Conservation (phyloP, 2,797 vertebrate genomes). For the Vireo griseus region DNA sequence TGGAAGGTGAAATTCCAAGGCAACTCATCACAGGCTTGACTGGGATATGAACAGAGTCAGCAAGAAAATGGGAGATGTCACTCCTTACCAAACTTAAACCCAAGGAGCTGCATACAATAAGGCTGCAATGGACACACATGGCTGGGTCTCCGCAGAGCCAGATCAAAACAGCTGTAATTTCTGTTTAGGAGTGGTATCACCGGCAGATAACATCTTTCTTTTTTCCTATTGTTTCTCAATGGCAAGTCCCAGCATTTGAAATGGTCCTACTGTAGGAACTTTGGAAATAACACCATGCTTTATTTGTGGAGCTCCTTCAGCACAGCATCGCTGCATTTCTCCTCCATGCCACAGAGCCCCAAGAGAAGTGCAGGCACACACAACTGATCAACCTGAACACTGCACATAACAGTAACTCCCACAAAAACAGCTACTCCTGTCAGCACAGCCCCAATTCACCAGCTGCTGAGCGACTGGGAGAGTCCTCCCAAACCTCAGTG, state of each 20-base stretch:
- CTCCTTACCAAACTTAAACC: background rate
- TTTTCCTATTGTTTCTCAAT: background rate
- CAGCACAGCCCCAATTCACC: background rate
- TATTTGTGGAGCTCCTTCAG: background rate
- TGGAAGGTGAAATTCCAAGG: background rate
- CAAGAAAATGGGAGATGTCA: background rate
- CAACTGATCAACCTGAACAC: background rate
- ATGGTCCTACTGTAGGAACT: background rate
- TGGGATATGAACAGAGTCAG: background rate
- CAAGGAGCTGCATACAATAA: background rate
- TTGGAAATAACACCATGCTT: background rate
- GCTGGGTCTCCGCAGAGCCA: background rate
- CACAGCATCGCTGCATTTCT: background rate
- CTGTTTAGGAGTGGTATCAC: background rate
- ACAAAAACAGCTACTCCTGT: background rate
- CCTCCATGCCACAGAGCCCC: accelerated
- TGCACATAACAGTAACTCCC: background rate
- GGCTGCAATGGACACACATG: background rate
- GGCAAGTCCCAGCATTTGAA: background rate
- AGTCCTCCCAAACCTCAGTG: background rate
- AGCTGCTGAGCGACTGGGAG: background rate
- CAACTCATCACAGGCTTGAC: background rate
- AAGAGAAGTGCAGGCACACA: background rate
- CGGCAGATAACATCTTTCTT: background rate
- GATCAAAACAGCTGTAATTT: background rate